Conservation (phyloP, 2,797 vertebrate genomes). For the Liasis olivaceus region DNA sequence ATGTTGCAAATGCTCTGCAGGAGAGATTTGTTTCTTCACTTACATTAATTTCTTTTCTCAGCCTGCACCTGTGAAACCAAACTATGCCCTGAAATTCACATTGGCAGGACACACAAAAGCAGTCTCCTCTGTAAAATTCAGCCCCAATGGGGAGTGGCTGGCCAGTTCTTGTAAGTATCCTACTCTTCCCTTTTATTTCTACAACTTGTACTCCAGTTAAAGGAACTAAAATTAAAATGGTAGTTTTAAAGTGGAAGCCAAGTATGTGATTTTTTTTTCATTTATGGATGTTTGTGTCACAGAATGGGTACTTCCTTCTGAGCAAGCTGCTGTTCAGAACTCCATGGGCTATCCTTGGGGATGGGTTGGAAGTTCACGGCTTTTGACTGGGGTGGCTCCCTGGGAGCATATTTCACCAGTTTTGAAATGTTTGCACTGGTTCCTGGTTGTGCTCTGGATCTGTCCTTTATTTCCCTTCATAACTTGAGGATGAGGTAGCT, state of each 20-base stretch:
- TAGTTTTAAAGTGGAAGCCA: neutral
- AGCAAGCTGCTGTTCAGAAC: neutral
- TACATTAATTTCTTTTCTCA: conserved; percentile 55
- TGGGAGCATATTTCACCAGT: neutral
- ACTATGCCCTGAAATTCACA: conserved; percentile 97
- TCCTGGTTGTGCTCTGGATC: neutral
- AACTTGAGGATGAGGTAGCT: too few species aligned
- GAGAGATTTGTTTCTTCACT: neutral
- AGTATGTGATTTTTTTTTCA: neutral
- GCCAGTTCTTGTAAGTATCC: conserved; percentile 92
- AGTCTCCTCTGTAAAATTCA: conserved; percentile 97
- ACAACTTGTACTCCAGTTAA: neutral
- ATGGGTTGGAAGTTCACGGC: neutral
- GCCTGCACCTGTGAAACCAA: conserved; percentile 95
- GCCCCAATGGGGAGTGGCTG: conserved; percentile 97
- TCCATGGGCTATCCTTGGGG: neutral
- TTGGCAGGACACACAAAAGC: conserved; percentile 97
- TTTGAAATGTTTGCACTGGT: neutral
- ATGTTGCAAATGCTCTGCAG: neutral
- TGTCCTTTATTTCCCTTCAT: too few species aligned
- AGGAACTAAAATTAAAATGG: neutral
- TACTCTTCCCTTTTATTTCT: neutral
- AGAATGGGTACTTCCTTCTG: neutral
- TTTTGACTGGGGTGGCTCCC: neutral
- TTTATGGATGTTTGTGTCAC: neutral